phyloP scores from a whole-genome alignment of 2,888 invertebrate genomes.

The Caenorhabditis afra region DNA sequence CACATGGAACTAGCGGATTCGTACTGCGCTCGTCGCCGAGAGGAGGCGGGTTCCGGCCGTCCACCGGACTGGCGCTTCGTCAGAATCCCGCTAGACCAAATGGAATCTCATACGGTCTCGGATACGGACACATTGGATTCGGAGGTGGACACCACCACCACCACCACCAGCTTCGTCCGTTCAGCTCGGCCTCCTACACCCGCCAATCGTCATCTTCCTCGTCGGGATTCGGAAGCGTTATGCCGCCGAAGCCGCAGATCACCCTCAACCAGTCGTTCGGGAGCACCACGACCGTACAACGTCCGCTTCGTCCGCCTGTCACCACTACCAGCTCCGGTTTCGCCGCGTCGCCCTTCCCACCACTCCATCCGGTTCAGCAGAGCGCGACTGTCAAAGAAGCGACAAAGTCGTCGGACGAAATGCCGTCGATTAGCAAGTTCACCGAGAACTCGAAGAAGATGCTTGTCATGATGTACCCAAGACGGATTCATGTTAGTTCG shows the following conservation, averaged over 20 bases:
- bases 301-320: conserved; percentile 11
- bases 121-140: too few relatives aligned
- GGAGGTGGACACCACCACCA: too few relatives aligned
- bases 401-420: not conserved
- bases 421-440: conserved; percentile 43
- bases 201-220: not conserved
- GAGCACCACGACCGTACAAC: not conserved
- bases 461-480: conserved; percentile 22
- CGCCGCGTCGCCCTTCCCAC: too few relatives aligned
- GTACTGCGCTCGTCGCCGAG: not conserved
- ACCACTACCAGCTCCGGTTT: too few relatives aligned
- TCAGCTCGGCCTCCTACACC: not conserved
- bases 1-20: not conserved
- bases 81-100: too few relatives aligned
- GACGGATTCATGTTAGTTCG: conserved; percentile 23
- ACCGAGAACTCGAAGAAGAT: conserved; percentile 30
- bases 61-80: not conserved
- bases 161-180: not conserved
- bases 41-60: not conserved
- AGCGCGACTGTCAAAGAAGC: not conserved
- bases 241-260: not conserved
- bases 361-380: not conserved
- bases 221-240: not conserved
- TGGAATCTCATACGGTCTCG: too few relatives aligned
- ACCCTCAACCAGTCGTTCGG: too few relatives aligned